These are phyloP conservation scores for Cebidichthys violaceus DNA, from an alignment of 2,113 vertebrate species.

Conservation along the genomic window DNA sequence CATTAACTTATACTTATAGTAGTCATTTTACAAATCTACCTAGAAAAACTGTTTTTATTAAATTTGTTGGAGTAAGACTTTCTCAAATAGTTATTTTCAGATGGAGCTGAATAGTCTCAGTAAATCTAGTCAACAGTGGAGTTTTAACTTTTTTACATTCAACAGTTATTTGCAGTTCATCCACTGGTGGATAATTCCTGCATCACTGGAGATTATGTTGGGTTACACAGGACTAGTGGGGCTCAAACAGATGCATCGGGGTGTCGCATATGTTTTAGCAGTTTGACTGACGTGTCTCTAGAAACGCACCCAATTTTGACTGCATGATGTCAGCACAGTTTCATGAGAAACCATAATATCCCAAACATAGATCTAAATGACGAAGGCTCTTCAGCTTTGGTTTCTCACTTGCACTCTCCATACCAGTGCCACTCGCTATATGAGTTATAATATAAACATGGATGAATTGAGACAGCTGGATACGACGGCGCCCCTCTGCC, in stretches of 20 bases:
- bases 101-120: not conserved
- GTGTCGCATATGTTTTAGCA: not conserved
- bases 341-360: no score
- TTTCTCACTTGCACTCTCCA: not conserved
- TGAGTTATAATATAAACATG: not conserved
- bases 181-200: not conserved
- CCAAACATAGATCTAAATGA: not conserved
- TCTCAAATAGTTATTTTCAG: not conserved
- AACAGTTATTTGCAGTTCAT: not conserved
- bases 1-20: not conserved
- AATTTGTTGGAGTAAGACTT: not conserved
- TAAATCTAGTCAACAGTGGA: not conserved
- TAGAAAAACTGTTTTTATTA: not conserved
- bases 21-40: not conserved
- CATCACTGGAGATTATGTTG: not conserved
- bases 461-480: not conserved
- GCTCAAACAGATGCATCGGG: not conserved
- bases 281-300: not conserved
- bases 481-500: not conserved
- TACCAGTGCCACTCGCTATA: not conserved
- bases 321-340: not conserved
- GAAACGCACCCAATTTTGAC: not conserved
- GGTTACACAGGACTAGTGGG: not conserved
- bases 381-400: not conserved
- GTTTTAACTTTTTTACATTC: not conserved